These are phyloP conservation scores for Bucco capensis DNA, from an alignment of 2,113 vertebrate species.

Conservation along the genomic window DNA sequence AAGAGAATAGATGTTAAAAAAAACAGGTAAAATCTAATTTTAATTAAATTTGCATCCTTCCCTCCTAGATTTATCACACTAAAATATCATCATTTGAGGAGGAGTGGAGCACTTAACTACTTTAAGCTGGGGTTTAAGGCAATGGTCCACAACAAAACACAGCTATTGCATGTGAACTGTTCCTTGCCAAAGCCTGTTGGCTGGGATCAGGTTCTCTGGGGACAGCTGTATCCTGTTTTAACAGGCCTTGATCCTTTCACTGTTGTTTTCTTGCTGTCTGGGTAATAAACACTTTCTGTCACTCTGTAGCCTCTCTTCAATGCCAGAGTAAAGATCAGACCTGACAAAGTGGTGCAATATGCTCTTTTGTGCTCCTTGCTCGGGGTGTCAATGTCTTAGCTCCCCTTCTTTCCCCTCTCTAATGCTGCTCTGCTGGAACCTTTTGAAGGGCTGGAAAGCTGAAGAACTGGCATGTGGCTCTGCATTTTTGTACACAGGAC, in stretches of 20 bases:
- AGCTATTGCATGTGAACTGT: slow-evolving; percentile 33
- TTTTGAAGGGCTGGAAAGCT: background rate
- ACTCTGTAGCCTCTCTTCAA: slow-evolving; percentile 21
- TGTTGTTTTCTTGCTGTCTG: slow-evolving; percentile 30
- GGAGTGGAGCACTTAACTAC: slow-evolving; percentile 23
- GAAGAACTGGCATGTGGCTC: background rate
- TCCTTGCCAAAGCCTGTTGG: slow-evolving; percentile 53
- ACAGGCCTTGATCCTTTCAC: slow-evolving; percentile 40
- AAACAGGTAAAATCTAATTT: background rate
- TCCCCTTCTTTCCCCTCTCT: background rate
- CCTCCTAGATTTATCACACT: background rate
- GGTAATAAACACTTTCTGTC: slow-evolving; percentile 44
- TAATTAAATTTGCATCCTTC: background rate
- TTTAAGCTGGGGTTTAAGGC: slow-evolving; percentile 68
- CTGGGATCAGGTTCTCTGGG: slow-evolving; percentile 28
- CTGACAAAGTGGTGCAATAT: background rate
- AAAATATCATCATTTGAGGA: background rate
- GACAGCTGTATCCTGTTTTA: slow-evolving; percentile 52
- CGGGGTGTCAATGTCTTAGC: background rate
- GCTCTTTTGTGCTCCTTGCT: background rate
- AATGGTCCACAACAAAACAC: slow-evolving; percentile 39
- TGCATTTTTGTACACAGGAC: background rate
- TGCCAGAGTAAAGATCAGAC: slow-evolving; percentile 17
- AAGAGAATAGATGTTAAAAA: background rate
- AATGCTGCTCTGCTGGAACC: background rate